phyloP scores from a whole-genome alignment of 2,113 vertebrate species.

The Callaeas wilsoni region DNA sequence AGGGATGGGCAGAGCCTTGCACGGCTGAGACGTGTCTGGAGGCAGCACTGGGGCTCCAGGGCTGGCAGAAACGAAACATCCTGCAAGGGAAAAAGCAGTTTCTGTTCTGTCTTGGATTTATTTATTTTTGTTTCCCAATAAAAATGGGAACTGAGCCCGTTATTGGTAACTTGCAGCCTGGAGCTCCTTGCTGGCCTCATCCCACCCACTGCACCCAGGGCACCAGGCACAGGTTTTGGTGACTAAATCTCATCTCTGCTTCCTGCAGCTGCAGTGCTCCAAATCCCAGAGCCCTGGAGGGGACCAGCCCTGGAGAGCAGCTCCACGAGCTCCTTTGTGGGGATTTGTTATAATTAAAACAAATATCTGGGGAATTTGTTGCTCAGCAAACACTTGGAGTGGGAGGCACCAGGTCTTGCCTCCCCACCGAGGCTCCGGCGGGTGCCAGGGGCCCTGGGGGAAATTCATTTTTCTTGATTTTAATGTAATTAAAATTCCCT shows the following conservation, averaged over 20 bases:
- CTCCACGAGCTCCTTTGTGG: neutral
- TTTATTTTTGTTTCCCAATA: neutral
- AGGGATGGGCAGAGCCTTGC: neutral
- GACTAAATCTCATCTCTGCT: neutral
- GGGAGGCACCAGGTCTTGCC: neutral
- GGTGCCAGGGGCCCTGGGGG: neutral
- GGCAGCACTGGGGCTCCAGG: neutral
- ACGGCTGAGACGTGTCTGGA: neutral
- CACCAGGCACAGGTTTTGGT: neutral
- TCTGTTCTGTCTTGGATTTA: neutral
- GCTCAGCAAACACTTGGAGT: slow-evolving; percentile 1
- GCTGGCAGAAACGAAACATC: neutral
- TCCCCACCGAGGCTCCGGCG: fast-evolving
- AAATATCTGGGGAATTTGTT: slow-evolving; percentile 29
- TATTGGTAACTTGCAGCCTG: neutral
- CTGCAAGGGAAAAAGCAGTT: neutral
- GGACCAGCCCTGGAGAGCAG: neutral
- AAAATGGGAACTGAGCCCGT: neutral
- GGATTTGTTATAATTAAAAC: slow-evolving; percentile 36
- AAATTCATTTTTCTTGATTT: slow-evolving; percentile 18
- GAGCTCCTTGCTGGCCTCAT: neutral
- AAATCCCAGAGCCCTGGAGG: neutral
- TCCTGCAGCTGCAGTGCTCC: neutral
- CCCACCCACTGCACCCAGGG: neutral
- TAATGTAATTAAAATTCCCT: slow-evolving; percentile 27